These are phyloP conservation scores for Acheta domesticus DNA, from an alignment of 2,888 invertebrate genomes.

Conservation along the genomic window DNA sequence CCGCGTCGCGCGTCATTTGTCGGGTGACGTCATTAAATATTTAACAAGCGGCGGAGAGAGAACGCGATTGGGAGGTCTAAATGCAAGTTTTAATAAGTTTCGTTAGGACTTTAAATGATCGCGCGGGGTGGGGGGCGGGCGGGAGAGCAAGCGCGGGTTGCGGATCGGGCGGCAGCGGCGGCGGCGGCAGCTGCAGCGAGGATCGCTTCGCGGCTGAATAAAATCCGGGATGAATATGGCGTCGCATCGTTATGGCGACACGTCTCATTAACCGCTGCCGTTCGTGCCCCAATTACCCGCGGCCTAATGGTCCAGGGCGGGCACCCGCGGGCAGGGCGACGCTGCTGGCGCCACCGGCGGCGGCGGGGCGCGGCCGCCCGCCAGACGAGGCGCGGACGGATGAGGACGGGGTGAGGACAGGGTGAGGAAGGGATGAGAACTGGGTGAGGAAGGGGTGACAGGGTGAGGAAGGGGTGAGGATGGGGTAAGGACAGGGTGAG, in stretches of 20 bases:
- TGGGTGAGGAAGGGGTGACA: too few relatives aligned
- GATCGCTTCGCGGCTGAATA: neutral
- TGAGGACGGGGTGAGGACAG: too few relatives aligned
- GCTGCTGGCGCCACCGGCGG: too few relatives aligned
- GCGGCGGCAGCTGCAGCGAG: too few relatives aligned
- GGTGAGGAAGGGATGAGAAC: too few relatives aligned
- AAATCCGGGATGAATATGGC: neutral
- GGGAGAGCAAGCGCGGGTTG: too few relatives aligned
- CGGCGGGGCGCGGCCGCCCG: too few relatives aligned
- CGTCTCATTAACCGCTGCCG: neutral
- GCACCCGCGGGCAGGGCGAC: too few relatives aligned
- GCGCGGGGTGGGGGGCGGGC: neutral
- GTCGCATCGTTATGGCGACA: constrained; percentile 9
- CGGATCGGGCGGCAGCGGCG: too few relatives aligned
- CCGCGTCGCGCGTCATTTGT: neutral
- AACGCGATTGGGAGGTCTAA: constrained; percentile 18
- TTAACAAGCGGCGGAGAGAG: neutral
- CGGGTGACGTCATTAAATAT: constrained; percentile 9
- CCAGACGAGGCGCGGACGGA: too few relatives aligned
- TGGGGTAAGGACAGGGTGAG: too few relatives aligned
- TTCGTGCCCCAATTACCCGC: constrained; percentile 9
- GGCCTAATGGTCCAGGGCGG: neutral
- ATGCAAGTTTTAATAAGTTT: constrained; percentile 9
- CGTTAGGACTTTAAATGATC: constrained; percentile 18
- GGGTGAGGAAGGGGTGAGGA: too few relatives aligned